Base-by-base conservation (phyloP, 2,888 invertebrate genomes). In the Caenorhabditis sp. region DNA sequence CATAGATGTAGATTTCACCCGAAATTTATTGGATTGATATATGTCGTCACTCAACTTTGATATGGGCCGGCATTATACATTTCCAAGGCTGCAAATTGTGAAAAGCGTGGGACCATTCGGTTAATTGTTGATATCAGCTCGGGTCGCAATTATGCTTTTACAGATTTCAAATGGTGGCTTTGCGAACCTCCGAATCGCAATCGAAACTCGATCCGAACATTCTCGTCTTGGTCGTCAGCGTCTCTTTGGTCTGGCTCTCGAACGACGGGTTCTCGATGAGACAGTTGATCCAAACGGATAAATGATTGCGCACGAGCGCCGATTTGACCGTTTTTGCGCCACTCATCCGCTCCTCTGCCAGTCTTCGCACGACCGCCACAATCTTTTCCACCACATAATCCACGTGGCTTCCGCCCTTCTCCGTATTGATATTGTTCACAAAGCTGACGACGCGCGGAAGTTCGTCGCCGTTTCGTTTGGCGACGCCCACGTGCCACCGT, bases 161-260 rank as follows among this genome's bases (percentile, higher is more conserved):
- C 15, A 17, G 0, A 27, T 22, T 11, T 13, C 20, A n/a, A n/a
- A 20, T 2, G 39, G 15, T 8, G 15, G 1, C 15, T 22, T 48
- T 27, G 9, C 45, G 5, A 17, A 53, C 70, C 58, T 55, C 32
- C 13, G 32, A 2, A 35, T 79, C 65, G n/a, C 96, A 91, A 59
- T 88, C 89, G 89, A 96, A 96, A 90, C 95, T 96, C 0, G 97
- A 97, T 13, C 98, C 98, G 90, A 99, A 99, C 89, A 92, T 93
- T 89, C 96, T 96, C 0, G 92, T 91, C 90, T 96, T 95, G 53
- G 95, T 92, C 0, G 97, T 98, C 96, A 99, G 96, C 88, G 94
- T 94, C 89, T 99, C 98, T 91, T 99, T 99, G 0, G 98, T 99
- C 92, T 99, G 99, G 0, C 98, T 98, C 91, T 98, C 98, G 91